phyloP scores from a whole-genome alignment of 1,140 invertebrate genomes.

The Bombus waltoni region DNA sequence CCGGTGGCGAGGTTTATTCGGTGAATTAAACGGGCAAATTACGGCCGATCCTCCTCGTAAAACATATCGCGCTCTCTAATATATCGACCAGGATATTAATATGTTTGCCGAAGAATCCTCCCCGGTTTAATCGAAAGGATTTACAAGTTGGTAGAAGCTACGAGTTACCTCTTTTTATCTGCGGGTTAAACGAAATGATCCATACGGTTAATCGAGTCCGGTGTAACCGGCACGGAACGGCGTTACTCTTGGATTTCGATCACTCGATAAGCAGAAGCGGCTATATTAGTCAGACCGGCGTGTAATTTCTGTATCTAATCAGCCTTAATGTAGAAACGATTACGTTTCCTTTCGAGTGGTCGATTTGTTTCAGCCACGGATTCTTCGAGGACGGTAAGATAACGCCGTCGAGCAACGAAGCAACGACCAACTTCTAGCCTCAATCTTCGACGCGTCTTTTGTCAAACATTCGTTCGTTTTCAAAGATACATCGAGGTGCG shows the following conservation, averaged over 20 bases:
- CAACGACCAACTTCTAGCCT: background rate
- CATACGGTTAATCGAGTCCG: background rate
- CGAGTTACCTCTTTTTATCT: too few relatives aligned
- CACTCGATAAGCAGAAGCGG: background rate
- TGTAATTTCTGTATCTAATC: constrained; percentile 23
- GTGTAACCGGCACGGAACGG: background rate
- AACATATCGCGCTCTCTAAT: background rate
- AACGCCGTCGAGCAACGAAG: background rate
- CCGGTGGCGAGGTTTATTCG: background rate
- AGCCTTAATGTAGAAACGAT: background rate
- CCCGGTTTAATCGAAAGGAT: background rate
- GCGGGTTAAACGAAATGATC: background rate
- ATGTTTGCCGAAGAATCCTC: background rate
- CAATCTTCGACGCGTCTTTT: background rate
- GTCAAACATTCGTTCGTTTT: background rate
- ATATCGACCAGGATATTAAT: background rate
- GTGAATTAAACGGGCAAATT: background rate
- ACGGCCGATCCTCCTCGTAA: background rate
- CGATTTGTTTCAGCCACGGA: background rate
- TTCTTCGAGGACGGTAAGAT: background rate
- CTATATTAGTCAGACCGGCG: background rate
- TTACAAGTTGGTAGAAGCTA: constrained; percentile 7
- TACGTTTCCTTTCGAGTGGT: background rate
- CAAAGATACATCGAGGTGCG: too few relatives aligned
- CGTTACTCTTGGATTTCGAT: background rate